Evolutionary conservation across 2,797 vertebrate genomes (phyloP).

Genomic region (Brachymystax lenok): DNA sequence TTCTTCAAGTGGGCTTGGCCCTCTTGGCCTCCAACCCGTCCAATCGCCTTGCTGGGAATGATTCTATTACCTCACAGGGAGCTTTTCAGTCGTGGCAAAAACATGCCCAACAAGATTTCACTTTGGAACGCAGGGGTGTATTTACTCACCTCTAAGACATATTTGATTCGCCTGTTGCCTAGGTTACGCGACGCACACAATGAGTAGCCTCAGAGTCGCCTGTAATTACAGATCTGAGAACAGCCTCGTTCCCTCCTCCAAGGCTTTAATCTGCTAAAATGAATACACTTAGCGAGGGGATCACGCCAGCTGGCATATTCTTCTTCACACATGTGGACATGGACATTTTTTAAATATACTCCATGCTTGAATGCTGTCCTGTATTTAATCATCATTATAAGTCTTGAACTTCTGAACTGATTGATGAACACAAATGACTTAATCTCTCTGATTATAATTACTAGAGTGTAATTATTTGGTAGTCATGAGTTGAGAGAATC

Average conservation of each 20-base stretch:
- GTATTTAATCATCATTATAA: constrained; percentile 39
- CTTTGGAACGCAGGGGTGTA: constrained; percentile 67
- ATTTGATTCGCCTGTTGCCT: constrained; percentile 73
- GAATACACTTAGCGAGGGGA: constrained; percentile 44
- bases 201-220: constrained; percentile 60
- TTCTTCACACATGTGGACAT: constrained; percentile 45
- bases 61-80: constrained; percentile 52
- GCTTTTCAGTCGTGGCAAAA: constrained; percentile 46
- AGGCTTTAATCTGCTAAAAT: constrained; percentile 73
- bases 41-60: constrained; percentile 41
- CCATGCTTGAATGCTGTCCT: constrained; percentile 3
- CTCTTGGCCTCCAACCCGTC: constrained; percentile 37
- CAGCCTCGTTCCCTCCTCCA: constrained; percentile 63
- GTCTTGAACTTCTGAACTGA: constrained; percentile 51
- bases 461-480: no score
- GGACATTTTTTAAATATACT: constrained; percentile 36
- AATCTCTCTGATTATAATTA: no score
- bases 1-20: constrained; percentile 29
- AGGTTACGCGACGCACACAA: constrained; percentile 68
- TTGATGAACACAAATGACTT: constrained; percentile 8
- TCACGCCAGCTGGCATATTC: constrained; percentile 42
- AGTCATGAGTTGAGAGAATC: background rate
- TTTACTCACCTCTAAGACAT: constrained; percentile 67
- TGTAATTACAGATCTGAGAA: constrained; percentile 70
- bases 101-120: constrained; percentile 69